These are phyloP conservation scores for Rhabdomys pumilio DNA, from an alignment of 2,797 vertebrate species.

Conservation along the genomic window DNA sequence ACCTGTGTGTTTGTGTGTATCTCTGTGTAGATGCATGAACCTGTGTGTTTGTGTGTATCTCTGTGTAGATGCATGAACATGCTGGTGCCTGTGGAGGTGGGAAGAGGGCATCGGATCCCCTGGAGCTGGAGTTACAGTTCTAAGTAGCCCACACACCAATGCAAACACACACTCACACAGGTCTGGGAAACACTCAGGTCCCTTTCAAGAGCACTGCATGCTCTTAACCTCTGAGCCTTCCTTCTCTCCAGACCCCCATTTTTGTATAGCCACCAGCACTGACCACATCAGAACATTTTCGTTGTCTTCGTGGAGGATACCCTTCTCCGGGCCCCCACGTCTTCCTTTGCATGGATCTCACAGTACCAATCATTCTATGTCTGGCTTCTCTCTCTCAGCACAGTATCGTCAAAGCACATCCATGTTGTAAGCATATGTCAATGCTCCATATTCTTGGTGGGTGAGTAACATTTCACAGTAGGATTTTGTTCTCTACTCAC, in stretches of 20 bases:
- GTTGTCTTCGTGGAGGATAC: background rate
- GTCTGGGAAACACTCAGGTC: background rate
- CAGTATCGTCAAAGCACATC: background rate
- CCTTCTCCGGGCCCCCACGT: background rate
- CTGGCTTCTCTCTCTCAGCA: background rate
- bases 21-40: background rate
- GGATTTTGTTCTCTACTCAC: background rate
- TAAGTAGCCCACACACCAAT: background rate
- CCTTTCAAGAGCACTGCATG: background rate
- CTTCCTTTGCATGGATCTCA: background rate
- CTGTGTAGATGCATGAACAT: background rate
- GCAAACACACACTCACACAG: background rate
- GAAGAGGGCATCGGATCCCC: background rate
- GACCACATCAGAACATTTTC: background rate
- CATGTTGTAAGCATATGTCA: fast-evolving
- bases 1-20: background rate
- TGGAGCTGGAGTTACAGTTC: background rate
- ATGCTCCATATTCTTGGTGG: background rate
- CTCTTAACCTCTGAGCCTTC: background rate
- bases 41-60: background rate
- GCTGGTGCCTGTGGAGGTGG: background rate
- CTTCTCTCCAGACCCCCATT: background rate
- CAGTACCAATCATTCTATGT: too few relatives aligned
- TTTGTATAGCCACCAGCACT: background rate
- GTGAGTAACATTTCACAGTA: background rate